A percentile compares a stretch with the other conserved stretches of the same genome.
Evolutionary conservation across 2,797 vertebrate genomes (phyloP).

Genomic region (Sciaenops ocellatus): DNA sequence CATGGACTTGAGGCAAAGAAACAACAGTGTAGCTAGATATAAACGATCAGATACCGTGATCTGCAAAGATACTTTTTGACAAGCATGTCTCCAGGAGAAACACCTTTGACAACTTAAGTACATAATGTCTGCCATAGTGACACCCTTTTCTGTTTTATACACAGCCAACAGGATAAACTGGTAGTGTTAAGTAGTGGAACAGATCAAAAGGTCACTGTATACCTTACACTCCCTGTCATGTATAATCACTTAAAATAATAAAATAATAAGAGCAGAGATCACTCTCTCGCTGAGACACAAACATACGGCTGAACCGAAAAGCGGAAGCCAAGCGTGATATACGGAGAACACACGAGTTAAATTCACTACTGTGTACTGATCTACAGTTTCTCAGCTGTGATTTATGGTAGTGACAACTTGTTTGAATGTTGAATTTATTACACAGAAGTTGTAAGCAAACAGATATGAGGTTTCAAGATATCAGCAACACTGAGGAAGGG

Average conservation of each 20-base stretch:
- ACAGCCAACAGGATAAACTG: constrained; percentile 13
- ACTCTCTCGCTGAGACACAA: neutral
- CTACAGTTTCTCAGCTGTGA: constrained; percentile 15
- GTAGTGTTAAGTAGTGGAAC: neutral
- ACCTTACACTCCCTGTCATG: neutral
- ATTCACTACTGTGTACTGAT: neutral
- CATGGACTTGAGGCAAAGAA: neutral
- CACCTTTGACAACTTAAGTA: neutral
- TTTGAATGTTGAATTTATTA: constrained; percentile 38
- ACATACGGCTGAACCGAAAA: neutral
- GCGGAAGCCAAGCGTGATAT: constrained; percentile 20
- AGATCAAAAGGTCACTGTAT: constrained; percentile 4
- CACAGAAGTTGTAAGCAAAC: constrained; percentile 22
- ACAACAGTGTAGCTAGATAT: neutral
- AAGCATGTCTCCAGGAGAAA: neutral
- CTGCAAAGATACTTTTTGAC: neutral
- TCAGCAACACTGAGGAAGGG: neutral
- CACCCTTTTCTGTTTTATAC: neutral
- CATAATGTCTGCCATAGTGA: neutral
- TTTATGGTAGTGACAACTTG: constrained; percentile 29
- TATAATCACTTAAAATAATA: neutral
- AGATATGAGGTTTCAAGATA: constrained; percentile 4
- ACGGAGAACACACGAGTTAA: constrained; percentile 15
- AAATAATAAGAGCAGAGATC: constrained; percentile 4
- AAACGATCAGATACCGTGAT: neutral